Base-by-base conservation (phyloP, 2,797 vertebrate species). In the Antrozous pallidus region DNA sequence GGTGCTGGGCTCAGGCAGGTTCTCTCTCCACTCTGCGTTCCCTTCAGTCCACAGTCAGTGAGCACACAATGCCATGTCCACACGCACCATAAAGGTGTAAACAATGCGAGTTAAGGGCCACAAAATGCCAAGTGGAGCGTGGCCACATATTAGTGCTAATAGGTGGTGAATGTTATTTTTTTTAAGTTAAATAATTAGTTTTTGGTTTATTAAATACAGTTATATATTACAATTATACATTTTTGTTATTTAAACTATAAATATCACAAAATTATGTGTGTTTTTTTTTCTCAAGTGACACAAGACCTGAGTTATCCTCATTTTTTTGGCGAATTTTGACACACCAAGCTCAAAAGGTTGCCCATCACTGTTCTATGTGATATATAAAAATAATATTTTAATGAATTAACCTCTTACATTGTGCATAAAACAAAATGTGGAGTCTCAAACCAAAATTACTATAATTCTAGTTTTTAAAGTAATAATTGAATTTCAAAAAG, bases 141-240 rank as follows among this genome's bases (percentile, higher is more conserved):
- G 5, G 26, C 20, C 18, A 2, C 4, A 0, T 6, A 1, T 14
- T 6, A 6, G 8, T 11, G 38, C 54, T n/a, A 0, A 24, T 16
- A 20, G 0, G 1, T 36, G 26, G 16, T 31, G 38, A 22, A 8
- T 12, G n/a, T n/a, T n/a, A n/a, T n/a, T n/a, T n/a, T n/a, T n/a
- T n/a, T n/a, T n/a, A n/a, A n/a, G n/a, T n/a, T n/a, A n/a, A n/a
- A n/a, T n/a, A n/a, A n/a, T n/a, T n/a, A n/a, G n/a, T n/a, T n/a
- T n/a, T n/a, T n/a, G n/a, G n/a, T n/a, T n/a, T n/a, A n/a, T n/a
- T n/a, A n/a, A n/a, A n/a, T n/a, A n/a, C n/a, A n/a, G n/a, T n/a
- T n/a, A n/a, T n/a, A n/a, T n/a, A n/a, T n/a, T n/a, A n/a, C n/a
- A n/a, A n/a, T n/a, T n/a, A n/a, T n/a, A n/a, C n/a, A n/a, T n/a